These are phyloP conservation scores for Bos taurus DNA, from an alignment of 2,113 vertebrate species.

Conservation along the genomic window DNA sequence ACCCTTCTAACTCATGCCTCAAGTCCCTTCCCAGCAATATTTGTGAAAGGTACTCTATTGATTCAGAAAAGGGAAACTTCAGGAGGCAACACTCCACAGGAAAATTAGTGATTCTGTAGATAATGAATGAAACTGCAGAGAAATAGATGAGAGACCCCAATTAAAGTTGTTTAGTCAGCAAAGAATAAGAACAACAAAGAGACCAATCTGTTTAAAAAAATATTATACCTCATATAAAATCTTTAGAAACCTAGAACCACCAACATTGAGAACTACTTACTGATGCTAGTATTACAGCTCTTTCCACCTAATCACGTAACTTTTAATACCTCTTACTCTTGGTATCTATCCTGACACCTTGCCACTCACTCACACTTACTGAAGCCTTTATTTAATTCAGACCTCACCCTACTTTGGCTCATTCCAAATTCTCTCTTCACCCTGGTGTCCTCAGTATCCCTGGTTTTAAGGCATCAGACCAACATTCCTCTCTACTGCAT, in stretches of 20 bases:
- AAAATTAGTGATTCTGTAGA: slow-evolving; percentile 46
- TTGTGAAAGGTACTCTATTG: neutral
- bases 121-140: slow-evolving; percentile 28
- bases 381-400: neutral
- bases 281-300: neutral
- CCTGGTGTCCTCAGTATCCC: neutral
- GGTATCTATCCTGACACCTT: neutral
- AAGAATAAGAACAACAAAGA: neutral
- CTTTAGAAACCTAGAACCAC: neutral
- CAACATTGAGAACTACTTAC: neutral
- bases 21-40: neutral
- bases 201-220: slow-evolving; percentile 28
- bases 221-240: neutral
- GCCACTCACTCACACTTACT: neutral
- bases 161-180: neutral
- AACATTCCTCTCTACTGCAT: fast-evolving
- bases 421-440: neutral
- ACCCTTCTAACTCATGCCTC: neutral
- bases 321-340: neutral
- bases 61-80: neutral
- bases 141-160: slow-evolving; percentile 3
- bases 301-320: neutral
- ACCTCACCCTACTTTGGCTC: neutral
- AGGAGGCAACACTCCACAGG: neutral
- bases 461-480: neutral